Conservation (phyloP, 2,888 invertebrate species). For the Megalurothrips usitatus region DNA sequence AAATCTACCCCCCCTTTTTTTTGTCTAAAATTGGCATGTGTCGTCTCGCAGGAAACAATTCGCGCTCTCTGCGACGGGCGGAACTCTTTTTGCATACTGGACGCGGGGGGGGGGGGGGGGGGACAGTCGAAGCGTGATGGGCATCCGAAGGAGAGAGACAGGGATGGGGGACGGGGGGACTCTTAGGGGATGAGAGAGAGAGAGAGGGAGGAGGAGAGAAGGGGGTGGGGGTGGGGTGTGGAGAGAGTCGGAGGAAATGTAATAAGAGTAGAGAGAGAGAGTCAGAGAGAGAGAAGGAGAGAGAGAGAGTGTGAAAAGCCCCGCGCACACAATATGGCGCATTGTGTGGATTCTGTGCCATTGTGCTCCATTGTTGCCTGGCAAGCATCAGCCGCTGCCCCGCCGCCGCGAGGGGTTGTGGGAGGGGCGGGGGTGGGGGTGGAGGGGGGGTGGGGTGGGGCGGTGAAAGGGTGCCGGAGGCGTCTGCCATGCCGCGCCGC, state of each 20-base stretch:
- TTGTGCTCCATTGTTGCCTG: constrained; percentile 5
- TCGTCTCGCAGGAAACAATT: no score
- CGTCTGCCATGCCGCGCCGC: neutral
- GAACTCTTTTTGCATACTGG: no score
- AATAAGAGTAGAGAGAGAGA: constrained; percentile 21
- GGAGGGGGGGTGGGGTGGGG: constrained; percentile 27
- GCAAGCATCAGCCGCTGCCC: constrained; percentile 11
- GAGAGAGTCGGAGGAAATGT: neutral
- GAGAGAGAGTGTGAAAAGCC: neutral
- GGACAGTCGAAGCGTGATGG: neutral
- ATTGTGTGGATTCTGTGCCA: constrained; percentile 16
- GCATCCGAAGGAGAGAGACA: neutral
- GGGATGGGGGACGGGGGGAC: neutral
- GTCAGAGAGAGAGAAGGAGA: neutral
- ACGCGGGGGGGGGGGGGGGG: neutral
- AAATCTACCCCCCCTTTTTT: no score
- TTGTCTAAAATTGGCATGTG: no score
- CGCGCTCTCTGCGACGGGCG: no score
- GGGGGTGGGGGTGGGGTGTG: neutral
- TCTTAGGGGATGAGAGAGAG: neutral
- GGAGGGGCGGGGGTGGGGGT: neutral
- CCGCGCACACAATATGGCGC: constrained; percentile 9
- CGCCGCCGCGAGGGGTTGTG: neutral
- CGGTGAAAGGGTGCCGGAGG: constrained; percentile 30
- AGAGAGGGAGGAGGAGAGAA: neutral